These are phyloP conservation scores for Sebastes melanostomus DNA, from an alignment of 2,797 vertebrate genomes.

Conservation along the genomic window DNA sequence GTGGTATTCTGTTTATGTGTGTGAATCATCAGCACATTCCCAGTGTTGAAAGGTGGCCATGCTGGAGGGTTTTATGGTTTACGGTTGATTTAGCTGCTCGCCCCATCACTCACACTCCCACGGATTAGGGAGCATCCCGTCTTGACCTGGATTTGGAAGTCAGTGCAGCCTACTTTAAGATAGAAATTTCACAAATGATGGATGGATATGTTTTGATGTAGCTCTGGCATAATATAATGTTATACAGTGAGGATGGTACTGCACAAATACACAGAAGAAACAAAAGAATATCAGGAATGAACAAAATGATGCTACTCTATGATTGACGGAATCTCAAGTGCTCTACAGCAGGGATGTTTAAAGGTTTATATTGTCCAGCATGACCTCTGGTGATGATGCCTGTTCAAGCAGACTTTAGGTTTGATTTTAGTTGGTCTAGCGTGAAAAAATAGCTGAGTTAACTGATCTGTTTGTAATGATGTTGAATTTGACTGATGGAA, in stretches of 20 bases:
- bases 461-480: neutral
- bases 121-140: conserved; percentile 63
- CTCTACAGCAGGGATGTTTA: neutral
- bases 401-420: neutral
- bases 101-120: conserved; percentile 48
- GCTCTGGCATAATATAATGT: neutral
- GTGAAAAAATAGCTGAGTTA: too few relatives aligned
- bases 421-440: neutral
- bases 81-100: conserved; percentile 54
- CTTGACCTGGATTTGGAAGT: conserved; percentile 71
- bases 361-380: neutral
- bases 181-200: conserved; percentile 16
- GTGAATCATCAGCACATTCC: conserved; percentile 22
- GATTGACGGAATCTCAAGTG: neutral
- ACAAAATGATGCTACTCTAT: neutral
- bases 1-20: conserved; percentile 6
- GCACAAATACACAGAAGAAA: neutral
- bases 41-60: conserved; percentile 30
- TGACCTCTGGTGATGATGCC: neutral
- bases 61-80: conserved; percentile 47
- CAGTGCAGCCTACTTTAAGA: conserved; percentile 49
- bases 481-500: neutral
- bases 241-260: neutral
- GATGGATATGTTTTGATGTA: neutral
- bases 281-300: neutral